Percentiles rank a stretch among this genome's conserved stretches.
phyloP scores from a whole-genome alignment of 2,888 invertebrate species.

The Neoascia interrupta region DNA sequence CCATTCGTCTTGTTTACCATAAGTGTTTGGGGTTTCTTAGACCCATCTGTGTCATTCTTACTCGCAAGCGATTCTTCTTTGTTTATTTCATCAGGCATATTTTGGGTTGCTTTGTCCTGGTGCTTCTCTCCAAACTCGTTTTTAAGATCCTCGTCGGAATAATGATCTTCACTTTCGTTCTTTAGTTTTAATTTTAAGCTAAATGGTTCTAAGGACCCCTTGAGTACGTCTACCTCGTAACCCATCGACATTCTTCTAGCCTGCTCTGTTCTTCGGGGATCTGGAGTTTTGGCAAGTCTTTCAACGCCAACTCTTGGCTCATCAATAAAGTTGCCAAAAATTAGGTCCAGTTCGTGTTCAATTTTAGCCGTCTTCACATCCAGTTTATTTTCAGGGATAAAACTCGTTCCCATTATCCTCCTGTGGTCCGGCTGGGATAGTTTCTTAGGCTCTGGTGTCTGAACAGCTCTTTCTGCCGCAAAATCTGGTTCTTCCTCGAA shows the following conservation, averaged over 20 bases:
- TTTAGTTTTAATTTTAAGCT: too few relatives aligned
- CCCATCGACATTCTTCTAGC: not conserved
- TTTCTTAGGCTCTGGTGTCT: slow-evolving; percentile 31
- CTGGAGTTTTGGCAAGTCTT: not conserved
- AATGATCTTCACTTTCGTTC: too few relatives aligned
- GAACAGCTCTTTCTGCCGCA: not conserved
- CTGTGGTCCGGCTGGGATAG: not conserved
- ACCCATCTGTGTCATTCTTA: too few relatives aligned
- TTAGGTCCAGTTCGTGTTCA: slow-evolving; percentile 18
- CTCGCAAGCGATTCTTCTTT: not conserved
- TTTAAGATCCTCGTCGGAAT: not conserved
- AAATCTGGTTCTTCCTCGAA: slow-evolving; percentile 44
- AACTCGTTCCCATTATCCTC: slow-evolving; percentile 24
- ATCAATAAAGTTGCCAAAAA: slow-evolving; percentile 38
- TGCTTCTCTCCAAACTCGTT: not conserved
- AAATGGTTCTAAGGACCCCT: too few relatives aligned
- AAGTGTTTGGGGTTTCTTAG: too few relatives aligned
- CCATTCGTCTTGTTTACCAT: too few relatives aligned
- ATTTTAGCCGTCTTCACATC: slow-evolving; percentile 29
- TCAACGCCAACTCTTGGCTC: slow-evolving; percentile 4
- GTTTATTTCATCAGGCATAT: too few relatives aligned
- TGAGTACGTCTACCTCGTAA: too few relatives aligned
- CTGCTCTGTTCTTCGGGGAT: not conserved
- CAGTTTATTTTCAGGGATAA: not conserved
- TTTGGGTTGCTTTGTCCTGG: not conserved